These are phyloP conservation scores for Doris montereyensis DNA, from an alignment of 2,888 invertebrate species.

Conservation along the genomic window DNA sequence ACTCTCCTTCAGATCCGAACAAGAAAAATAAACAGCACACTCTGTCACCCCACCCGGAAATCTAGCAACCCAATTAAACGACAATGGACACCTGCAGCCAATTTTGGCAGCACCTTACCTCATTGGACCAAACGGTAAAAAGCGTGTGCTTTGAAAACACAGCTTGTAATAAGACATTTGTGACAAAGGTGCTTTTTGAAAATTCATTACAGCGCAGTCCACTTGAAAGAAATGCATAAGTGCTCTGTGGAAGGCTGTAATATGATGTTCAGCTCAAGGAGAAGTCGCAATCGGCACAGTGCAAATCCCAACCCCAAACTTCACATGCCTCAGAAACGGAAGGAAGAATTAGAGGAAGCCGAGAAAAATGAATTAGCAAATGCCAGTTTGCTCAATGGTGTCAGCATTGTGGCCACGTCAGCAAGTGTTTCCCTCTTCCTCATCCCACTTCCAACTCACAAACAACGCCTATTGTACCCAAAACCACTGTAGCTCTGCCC, in stretches of 20 bases:
- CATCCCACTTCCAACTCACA: conserved; percentile 52
- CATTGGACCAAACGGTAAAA: conserved; percentile 78
- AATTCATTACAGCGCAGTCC: conserved; percentile 99
- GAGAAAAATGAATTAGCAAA: conserved; percentile 33
- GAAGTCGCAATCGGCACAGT: conserved; percentile 95
- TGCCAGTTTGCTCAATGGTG: neutral
- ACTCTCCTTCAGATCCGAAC: conserved; percentile 38
- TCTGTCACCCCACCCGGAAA: too few species aligned
- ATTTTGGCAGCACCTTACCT: conserved; percentile 68
- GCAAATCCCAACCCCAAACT: conserved; percentile 98
- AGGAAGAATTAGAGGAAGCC: conserved; percentile 80
- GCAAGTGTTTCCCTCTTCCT: conserved; percentile 50
- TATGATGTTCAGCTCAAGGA: conserved; percentile 98
- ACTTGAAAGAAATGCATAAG: conserved; percentile 98
- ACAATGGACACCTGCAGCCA: conserved; percentile 73
- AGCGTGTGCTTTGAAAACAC: conserved; percentile 98
- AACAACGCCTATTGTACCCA: conserved; percentile 43
- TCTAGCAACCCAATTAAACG: conserved; percentile 73
- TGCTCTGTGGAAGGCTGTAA: conserved; percentile 99
- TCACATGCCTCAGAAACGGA: conserved; percentile 92
- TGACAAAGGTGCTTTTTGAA: conserved; percentile 99
- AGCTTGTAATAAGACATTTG: conserved; percentile 98
- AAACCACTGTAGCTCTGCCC: conserved; percentile 31
- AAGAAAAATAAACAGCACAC: conserved; percentile 64
- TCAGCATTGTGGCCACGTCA: neutral